phyloP scores from a whole-genome alignment of 2,888 invertebrate species.

The Agriopis leucophaearia region DNA sequence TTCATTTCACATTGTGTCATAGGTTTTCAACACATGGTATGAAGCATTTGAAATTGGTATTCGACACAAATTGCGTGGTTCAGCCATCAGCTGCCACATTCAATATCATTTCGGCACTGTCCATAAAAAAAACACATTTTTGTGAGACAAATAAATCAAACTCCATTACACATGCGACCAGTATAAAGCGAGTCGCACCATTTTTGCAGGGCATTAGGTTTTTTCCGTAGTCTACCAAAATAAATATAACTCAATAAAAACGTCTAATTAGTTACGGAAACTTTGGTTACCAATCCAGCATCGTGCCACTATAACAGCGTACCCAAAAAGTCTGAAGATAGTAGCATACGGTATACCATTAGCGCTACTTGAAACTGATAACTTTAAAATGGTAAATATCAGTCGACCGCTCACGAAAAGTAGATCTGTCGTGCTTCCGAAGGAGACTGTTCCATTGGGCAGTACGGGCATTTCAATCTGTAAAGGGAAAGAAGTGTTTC shows the following conservation, averaged over 20 bases:
- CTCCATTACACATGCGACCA: no score
- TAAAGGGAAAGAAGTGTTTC: constrained; percentile 58
- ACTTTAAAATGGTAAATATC: constrained; percentile 2
- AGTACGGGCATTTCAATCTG: constrained; percentile 99
- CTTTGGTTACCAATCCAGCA: constrained; percentile 10
- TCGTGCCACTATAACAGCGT: not conserved
- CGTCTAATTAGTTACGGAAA: not conserved
- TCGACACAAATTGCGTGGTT: no score
- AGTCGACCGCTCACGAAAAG: constrained; percentile 88
- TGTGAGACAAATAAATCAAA: no score
- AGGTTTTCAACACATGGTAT: no score
- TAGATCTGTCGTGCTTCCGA: constrained; percentile 96
- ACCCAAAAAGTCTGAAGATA: constrained; percentile 16
- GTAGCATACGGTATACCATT: constrained; percentile 21
- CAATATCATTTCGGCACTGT: no score
- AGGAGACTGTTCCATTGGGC: constrained; percentile 98
- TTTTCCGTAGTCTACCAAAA: no score
- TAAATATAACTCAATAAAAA: not conserved
- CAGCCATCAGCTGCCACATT: no score
- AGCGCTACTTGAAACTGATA: constrained; percentile 13
- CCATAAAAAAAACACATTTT: no score
- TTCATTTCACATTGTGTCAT: no score
- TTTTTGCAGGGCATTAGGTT: no score
- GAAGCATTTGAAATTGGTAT: no score
- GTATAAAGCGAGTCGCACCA: no score